A percentile compares a stretch with the other conserved stretches of the same genome.
Conservation (phyloP, 1,140 invertebrate species). For the Drosophila obscura region DNA sequence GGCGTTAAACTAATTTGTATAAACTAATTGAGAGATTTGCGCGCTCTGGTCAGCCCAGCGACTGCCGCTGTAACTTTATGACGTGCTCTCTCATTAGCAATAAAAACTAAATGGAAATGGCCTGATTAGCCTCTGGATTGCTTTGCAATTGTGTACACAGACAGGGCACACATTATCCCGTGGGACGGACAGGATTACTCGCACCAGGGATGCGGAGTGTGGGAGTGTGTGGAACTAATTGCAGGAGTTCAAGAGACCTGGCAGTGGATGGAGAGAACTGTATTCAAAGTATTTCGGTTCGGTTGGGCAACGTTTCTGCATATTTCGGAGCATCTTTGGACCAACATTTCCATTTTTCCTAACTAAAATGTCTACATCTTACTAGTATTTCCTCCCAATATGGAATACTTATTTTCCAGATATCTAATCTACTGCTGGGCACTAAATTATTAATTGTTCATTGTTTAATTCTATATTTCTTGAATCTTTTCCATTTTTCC, state of each 20-base stretch:
- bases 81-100: slow-evolving; percentile 77
- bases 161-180: slow-evolving; percentile 1
- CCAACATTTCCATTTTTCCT: no score
- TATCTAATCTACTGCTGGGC: no score
- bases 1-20: slow-evolving; percentile 82
- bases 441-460: no score
- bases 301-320: no score
- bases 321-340: no score
- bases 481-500: no score
- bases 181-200: slow-evolving; percentile 8
- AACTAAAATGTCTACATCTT: no score
- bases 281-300: slow-evolving; percentile 11
- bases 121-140: slow-evolving; percentile 54
- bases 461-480: no score
- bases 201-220: neutral
- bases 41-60: slow-evolving; percentile 19
- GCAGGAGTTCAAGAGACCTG: slow-evolving; percentile 8
- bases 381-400: no score
- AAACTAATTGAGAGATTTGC: slow-evolving; percentile 77
- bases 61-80: slow-evolving; percentile 51
- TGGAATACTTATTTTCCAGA: no score
- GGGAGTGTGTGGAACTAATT: slow-evolving; percentile 42
- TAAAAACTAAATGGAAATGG: slow-evolving; percentile 62
- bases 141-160: slow-evolving; percentile 37
- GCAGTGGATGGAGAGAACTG: neutral